These are phyloP conservation scores for Anodontia alba DNA, from an alignment of 2,888 invertebrate species.

Conservation along the genomic window DNA sequence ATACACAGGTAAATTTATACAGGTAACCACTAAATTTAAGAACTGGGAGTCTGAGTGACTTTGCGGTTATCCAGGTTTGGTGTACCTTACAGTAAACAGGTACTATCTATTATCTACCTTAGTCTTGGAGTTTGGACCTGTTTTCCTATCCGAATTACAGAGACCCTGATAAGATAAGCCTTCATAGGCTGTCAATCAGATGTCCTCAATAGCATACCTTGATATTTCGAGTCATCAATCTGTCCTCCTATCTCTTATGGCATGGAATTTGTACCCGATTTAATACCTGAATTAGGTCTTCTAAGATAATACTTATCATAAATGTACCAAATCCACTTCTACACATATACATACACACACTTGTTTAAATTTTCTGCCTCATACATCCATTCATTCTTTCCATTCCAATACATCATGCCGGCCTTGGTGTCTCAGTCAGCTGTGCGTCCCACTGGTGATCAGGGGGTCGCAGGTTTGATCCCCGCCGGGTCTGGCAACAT, in stretches of 20 bases:
- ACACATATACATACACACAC: no score
- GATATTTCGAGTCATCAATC: not conserved
- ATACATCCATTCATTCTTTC: no score
- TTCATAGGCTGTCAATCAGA: not conserved
- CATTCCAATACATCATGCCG: no score
- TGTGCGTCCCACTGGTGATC: no score
- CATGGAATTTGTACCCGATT: constrained; percentile 5
- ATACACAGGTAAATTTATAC: no score
- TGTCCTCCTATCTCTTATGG: not conserved
- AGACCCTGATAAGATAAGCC: constrained; percentile 16
- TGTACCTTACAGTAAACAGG: not conserved
- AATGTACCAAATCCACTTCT: not conserved
- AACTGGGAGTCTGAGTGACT: not conserved
- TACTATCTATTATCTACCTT: not conserved
- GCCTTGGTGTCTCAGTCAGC: no score
- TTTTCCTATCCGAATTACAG: constrained; percentile 12
- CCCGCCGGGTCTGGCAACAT: no score
- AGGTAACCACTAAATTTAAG: no score
- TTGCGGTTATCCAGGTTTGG: not conserved
- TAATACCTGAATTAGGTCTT: constrained; percentile 6
- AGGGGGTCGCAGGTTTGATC: no score
- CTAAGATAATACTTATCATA: constrained; percentile 1
- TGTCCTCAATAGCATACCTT: constrained; percentile 9
- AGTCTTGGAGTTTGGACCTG: constrained; percentile 42
- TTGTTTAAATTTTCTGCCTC: no score